Evolutionary conservation across 1,140 invertebrate species (phyloP).

Genomic region (Drosophila equinoxialis): DNA sequence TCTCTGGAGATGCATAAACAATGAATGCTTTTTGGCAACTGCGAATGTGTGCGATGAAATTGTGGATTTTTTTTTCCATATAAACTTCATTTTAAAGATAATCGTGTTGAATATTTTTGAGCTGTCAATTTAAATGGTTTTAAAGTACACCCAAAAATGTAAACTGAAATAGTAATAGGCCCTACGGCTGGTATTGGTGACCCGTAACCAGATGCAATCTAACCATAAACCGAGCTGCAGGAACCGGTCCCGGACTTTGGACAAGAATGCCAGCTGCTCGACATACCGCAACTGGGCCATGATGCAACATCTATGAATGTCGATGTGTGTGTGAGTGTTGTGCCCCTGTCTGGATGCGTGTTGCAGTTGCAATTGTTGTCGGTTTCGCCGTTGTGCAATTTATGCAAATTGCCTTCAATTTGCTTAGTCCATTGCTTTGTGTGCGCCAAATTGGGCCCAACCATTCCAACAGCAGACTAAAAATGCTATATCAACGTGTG

Average conservation of each 20-base stretch:
- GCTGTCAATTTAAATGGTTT: neutral
- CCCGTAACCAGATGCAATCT: constrained; percentile 26
- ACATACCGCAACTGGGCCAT: constrained; percentile 49
- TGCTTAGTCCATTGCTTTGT: constrained; percentile 59
- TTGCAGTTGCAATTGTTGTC: constrained; percentile 20
- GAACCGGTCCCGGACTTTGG: neutral
- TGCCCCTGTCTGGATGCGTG: constrained; percentile 20
- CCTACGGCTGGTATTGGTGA: constrained; percentile 17
- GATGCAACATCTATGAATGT: neutral
- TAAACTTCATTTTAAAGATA: neutral
- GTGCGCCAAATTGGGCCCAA: constrained; percentile 33
- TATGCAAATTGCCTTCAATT: constrained; percentile 78
- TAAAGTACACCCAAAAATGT: neutral
- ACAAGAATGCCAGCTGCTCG: constrained; percentile 36
- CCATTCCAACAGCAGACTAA: constrained; percentile 43
- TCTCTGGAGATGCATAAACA: constrained; percentile 45
- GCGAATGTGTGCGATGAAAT: neutral
- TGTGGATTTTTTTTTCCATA: neutral
- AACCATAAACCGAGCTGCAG: constrained; percentile 29
- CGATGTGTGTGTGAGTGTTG: neutral
- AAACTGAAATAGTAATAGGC: constrained; percentile 41
- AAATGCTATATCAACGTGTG: constrained; percentile 46
- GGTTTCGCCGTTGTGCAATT: constrained; percentile 43
- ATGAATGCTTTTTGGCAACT: constrained; percentile 23
- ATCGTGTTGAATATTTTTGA: neutral